Base-by-base conservation (phyloP, 2,113 vertebrate species). In the Irena cyanogastra region DNA sequence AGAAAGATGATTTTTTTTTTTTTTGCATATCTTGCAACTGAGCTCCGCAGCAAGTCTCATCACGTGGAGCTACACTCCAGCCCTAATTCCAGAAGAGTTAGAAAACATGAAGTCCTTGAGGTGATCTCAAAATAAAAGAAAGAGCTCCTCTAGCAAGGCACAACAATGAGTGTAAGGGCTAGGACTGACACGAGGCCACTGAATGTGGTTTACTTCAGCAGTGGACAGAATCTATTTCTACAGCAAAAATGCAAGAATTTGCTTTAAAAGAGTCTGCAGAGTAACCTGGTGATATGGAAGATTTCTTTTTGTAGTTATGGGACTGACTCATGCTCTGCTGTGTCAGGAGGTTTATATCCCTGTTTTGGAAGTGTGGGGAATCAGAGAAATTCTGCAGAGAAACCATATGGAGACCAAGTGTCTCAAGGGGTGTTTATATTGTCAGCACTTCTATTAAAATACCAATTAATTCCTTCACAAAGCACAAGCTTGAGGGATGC, bases 321-420 rank as follows among this genome's bases (percentile, higher is more conserved):
- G 37, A 49, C 74, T 97, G 96, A 96, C 60, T 95, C 93, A 96
- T 69, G 69, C 90, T 83, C 64, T 94, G 79, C 44, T 90, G 8
- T 83, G 88, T 96, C 94, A 96, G 93, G 90, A 92, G 89, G 88
- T 95, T 94, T 96, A 57, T 83, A 76, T 87, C 83, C 60, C 60
- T 75, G 56, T 90, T 95, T 93, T 81, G 83, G 83, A 93, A 92
- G 68, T 78, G 85, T 92, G 90, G 57, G 83, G 90, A 94, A 90
- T 70, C 47, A 70, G 78, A 83, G 50, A 90, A 87, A 80, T 28
- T 91, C 87, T 95, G 60, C 71, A 68, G 83, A 93, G 88, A 75
- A 89, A 71, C 92, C 94, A 96, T 95, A 89, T 95, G 94, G 94
- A 95, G 89, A 81, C 41, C 44, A 90, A 90, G 83, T 85, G 35